Conservation (phyloP, 92 coral and sea anemone genomes). For the Bergia puertoricense region DNA sequence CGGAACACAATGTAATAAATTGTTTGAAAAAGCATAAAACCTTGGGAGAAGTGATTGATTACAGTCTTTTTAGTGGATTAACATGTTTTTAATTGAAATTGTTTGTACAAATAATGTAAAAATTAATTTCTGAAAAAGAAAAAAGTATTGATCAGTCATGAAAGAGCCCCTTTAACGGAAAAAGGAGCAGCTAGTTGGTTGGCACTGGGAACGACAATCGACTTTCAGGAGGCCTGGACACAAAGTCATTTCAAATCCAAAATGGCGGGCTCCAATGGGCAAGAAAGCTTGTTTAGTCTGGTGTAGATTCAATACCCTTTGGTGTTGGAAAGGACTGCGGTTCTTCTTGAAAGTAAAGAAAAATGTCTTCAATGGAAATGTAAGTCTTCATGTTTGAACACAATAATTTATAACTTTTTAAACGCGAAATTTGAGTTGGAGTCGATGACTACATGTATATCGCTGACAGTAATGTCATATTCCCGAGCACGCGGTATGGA, state of each 20-base stretch:
- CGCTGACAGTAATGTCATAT: background rate
- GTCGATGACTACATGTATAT: too few species aligned
- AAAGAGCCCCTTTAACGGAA: too few species aligned
- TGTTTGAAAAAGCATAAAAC: too few species aligned
- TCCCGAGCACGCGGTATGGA: background rate
- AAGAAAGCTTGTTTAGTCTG: background rate
- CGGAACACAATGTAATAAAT: too few species aligned
- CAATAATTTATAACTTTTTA: too few species aligned
- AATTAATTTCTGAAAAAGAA: too few species aligned
- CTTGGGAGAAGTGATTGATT: too few species aligned
- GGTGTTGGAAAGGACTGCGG: background rate
- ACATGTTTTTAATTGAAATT: too few species aligned
- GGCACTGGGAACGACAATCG: background rate
- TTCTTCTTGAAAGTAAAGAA: background rate
- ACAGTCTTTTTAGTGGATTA: too few species aligned
- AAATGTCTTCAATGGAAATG: background rate
- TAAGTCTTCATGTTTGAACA: background rate
- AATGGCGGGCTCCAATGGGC: slow-evolving; percentile 14
- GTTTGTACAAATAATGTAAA: too few species aligned
- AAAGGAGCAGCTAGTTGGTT: too few species aligned
- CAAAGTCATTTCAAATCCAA: slow-evolving; percentile 3
- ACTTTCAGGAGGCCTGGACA: slow-evolving; percentile 3
- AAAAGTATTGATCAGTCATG: too few species aligned
- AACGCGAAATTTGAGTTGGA: background rate
- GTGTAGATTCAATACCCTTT: background rate